phyloP scores from a whole-genome alignment of 2,113 vertebrate genomes.

The Monarcha castaneiventris region DNA sequence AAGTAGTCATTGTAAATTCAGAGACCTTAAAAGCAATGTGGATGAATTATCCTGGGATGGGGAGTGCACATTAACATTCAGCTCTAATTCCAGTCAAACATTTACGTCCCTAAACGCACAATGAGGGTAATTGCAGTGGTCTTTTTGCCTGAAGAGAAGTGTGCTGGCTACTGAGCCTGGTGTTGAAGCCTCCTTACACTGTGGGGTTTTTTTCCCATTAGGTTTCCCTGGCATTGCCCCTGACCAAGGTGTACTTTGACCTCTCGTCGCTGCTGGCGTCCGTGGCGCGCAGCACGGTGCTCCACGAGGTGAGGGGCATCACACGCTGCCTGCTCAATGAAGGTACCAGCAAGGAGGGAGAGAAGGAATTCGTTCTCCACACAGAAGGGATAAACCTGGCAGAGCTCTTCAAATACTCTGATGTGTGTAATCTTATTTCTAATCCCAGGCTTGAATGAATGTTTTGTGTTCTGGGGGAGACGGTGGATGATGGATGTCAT shows the following conservation, averaged over 20 bases:
- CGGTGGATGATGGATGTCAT: neutral
- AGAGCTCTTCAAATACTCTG: slow-evolving; percentile 84
- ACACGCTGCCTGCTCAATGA: slow-evolving; percentile 88
- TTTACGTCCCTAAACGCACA: neutral
- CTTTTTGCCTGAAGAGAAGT: neutral
- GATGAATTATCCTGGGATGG: neutral
- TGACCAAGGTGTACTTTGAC: slow-evolving; percentile 89
- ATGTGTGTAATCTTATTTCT: slow-evolving; percentile 65
- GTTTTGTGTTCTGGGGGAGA: neutral
- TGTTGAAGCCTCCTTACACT: neutral
- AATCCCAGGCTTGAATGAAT: neutral
- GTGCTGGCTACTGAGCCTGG: neutral
- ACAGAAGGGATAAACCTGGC: slow-evolving; percentile 94
- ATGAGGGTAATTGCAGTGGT: neutral
- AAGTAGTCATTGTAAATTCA: neutral
- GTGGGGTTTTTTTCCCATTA: neutral
- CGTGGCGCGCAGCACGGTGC: slow-evolving; percentile 77
- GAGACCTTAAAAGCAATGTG: neutral
- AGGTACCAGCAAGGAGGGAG: slow-evolving; percentile 66
- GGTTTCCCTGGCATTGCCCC: slow-evolving; percentile 82
- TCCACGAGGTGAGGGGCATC: slow-evolving; percentile 89
- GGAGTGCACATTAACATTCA: neutral
- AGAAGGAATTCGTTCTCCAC: slow-evolving; percentile 80
- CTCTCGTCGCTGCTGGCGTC: slow-evolving; percentile 82
- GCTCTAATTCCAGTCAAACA: neutral